Percentiles rank a stretch among this genome's conserved stretches.
Evolutionary conservation across 1,140 invertebrate genomes (phyloP).

Genomic region (Heliconius melpomene): DNA sequence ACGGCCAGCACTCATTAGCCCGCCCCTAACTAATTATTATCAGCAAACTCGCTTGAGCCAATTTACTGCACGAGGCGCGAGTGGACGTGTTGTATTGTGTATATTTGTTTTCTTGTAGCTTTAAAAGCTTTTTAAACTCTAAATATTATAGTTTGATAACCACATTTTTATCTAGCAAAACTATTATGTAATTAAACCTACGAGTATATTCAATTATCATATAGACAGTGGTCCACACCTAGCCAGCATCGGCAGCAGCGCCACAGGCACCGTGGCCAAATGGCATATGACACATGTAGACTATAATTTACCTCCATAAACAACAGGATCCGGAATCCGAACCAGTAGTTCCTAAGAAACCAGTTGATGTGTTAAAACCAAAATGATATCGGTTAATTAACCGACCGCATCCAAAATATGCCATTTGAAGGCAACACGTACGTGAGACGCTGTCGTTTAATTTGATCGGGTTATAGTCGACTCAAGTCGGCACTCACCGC

Average conservation of each 20-base stretch:
- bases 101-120: too few relatives aligned
- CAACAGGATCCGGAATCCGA: too few relatives aligned
- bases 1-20: background rate
- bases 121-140: too few relatives aligned
- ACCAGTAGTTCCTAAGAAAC: background rate
- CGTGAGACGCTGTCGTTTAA: background rate
- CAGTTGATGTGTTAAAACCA: background rate
- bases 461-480: background rate
- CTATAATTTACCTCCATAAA: too few relatives aligned
- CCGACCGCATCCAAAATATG: background rate
- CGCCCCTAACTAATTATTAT: constrained; percentile 17
- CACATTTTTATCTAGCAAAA: too few relatives aligned
- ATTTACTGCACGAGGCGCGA: constrained; percentile 1
- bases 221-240: too few relatives aligned
- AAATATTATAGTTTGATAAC: too few relatives aligned
- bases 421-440: background rate
- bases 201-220: too few relatives aligned
- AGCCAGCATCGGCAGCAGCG: too few relatives aligned
- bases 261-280: too few relatives aligned
- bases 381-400: background rate
- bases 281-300: too few relatives aligned
- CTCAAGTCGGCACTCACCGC: background rate
- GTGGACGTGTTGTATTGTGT: background rate
- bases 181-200: too few relatives aligned
- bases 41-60: background rate